Conservation (phyloP, 2,113 vertebrate species). For the Siniperca knerii region DNA sequence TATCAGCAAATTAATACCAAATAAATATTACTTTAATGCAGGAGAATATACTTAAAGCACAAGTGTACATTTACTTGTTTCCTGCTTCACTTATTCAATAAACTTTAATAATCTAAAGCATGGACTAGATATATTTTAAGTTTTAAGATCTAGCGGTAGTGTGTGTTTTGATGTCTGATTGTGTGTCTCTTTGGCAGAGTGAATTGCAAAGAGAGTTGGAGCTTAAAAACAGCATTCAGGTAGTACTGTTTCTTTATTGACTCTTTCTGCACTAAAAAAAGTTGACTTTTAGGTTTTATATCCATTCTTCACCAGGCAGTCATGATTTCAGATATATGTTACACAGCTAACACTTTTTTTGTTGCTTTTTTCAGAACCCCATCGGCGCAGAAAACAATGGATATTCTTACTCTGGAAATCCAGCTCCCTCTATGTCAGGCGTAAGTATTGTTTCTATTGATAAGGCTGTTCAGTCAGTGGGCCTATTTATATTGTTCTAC, state of each 20-base stretch:
- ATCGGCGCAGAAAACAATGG: slow-evolving; percentile 88
- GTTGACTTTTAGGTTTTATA: not conserved
- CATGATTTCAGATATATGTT: not conserved
- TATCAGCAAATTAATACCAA: not conserved
- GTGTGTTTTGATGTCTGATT: not conserved
- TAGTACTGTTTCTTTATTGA: slow-evolving; percentile 51
- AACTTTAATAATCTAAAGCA: not conserved
- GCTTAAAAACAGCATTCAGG: slow-evolving; percentile 89
- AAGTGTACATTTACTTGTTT: not conserved
- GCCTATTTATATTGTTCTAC: not conserved
- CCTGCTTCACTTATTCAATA: not conserved
- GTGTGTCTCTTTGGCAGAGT: slow-evolving; percentile 75
- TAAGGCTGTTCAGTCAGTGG: not conserved
- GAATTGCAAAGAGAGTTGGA: slow-evolving; percentile 90
- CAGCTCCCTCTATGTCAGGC: slow-evolving; percentile 81
- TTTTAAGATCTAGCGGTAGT: not conserved
- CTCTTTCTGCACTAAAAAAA: not conserved
- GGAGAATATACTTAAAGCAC: not conserved
- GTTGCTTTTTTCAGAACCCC: slow-evolving; percentile 58
- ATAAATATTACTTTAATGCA: not conserved
- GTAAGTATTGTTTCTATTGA: slow-evolving; percentile 79
- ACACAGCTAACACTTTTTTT: not conserved
- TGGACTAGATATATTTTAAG: not conserved
- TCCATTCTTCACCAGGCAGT: not conserved
- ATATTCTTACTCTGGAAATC: slow-evolving; percentile 81